Evolutionary conservation across 1,140 invertebrate species (phyloP).

Genomic region (Anastrepha ludens): DNA sequence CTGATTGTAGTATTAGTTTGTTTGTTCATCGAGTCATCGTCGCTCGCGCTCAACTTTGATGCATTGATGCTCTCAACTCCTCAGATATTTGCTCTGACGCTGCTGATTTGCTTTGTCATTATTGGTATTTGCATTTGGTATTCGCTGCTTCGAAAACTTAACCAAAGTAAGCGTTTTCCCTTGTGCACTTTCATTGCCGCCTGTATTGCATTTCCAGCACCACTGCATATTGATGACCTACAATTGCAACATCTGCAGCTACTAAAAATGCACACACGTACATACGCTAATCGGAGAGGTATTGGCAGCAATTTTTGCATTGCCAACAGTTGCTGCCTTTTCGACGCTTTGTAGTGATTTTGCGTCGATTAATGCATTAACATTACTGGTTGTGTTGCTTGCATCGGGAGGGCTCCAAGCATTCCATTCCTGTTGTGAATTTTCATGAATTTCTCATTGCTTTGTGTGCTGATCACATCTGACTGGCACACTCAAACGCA

Average conservation of each 20-base stretch:
- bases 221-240: background rate
- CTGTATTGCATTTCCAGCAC: background rate
- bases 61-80: slow-evolving; percentile 4
- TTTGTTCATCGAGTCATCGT: slow-evolving; percentile 1
- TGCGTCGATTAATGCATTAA: background rate
- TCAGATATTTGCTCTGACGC: background rate
- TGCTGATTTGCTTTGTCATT: slow-evolving; percentile 21
- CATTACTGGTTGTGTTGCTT: background rate
- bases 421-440: background rate
- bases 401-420: too few species aligned
- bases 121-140: background rate
- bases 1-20: background rate
- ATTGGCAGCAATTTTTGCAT: background rate
- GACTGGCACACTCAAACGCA: background rate
- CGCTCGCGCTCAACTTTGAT: background rate
- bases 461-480: background rate
- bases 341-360: background rate
- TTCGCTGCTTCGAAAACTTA: too few species aligned
- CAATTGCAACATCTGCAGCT: background rate
- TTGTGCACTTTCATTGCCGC: background rate
- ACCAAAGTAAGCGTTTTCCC: too few species aligned
- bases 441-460: background rate
- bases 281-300: background rate
- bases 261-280: background rate
- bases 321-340: background rate